Conservation (phyloP, 2,888 invertebrate genomes). For the Epinotia demarniana region DNA sequence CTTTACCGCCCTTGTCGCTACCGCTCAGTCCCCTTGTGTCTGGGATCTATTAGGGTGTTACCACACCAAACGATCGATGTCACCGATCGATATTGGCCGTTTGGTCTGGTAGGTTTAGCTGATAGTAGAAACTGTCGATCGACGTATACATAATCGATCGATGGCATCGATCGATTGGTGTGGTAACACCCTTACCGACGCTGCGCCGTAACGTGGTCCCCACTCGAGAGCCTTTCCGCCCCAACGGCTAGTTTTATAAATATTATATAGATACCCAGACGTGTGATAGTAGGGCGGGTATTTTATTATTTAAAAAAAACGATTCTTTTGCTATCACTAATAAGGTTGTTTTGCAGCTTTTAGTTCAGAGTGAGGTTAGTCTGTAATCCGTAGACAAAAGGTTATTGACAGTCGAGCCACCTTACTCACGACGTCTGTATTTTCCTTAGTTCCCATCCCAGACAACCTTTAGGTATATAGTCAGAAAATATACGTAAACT, state of each 20-base stretch:
- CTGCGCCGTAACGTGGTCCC: no score
- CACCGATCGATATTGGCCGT: no score
- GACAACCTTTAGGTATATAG: slow-evolving; percentile 31
- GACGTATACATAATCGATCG: no score
- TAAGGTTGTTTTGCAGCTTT: slow-evolving; percentile 5
- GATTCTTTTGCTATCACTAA: not conserved
- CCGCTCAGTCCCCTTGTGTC: no score
- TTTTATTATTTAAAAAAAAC: not conserved
- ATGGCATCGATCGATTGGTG: no score
- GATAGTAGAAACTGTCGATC: no score
- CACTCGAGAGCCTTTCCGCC: no score
- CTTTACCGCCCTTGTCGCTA: no score
- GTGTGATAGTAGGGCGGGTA: not conserved
- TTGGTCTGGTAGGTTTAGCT: no score
- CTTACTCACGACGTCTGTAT: slow-evolving; percentile 35
- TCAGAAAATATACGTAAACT: slow-evolving; percentile 7
- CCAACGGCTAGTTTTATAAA: not conserved
- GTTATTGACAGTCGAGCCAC: slow-evolving; percentile 44
- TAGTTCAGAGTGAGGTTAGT: slow-evolving; percentile 25
- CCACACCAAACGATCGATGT: no score
- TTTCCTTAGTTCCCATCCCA: slow-evolving; percentile 31
- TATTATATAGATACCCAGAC: not conserved
- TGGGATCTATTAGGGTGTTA: no score
- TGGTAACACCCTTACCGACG: no score
- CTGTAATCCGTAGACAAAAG: slow-evolving; percentile 37